phyloP scores from a whole-genome alignment of 1,140 invertebrate genomes.

The Centruroides sculpturatus region DNA sequence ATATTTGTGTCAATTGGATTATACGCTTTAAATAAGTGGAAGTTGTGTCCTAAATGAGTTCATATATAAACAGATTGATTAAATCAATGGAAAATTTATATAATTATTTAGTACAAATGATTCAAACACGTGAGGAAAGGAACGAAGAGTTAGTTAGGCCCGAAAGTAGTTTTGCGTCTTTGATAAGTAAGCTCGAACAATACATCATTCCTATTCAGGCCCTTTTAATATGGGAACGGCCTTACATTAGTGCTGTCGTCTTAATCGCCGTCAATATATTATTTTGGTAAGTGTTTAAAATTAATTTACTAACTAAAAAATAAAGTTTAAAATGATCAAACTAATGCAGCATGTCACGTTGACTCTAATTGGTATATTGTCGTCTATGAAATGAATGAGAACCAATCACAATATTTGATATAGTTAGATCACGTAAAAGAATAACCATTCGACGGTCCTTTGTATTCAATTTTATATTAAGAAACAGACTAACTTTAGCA shows the following conservation, averaged over 20 bases:
- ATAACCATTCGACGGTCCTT: neutral
- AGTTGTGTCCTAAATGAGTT: no score
- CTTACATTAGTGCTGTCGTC: slow-evolving; percentile 18
- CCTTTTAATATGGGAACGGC: slow-evolving; percentile 24
- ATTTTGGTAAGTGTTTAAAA: slow-evolving; percentile 20
- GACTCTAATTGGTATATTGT: neutral
- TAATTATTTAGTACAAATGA: no score
- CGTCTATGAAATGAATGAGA: neutral
- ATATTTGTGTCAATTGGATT: no score
- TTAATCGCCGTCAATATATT: slow-evolving; percentile 21
- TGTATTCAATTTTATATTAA: neutral
- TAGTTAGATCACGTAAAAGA: neutral
- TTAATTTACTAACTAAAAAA: no score
- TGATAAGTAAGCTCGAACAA: slow-evolving; percentile 21
- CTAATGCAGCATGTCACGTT: no score
- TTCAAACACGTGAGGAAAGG: no score
- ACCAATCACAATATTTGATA: neutral
- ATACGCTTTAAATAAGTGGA: no score
- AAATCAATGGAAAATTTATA: no score
- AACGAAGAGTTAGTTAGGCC: no score
- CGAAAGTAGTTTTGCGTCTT: slow-evolving; percentile 4
- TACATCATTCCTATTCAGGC: slow-evolving; percentile 22
- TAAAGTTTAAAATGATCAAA: no score
- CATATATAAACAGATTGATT: no score
- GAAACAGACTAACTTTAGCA: neutral